phyloP scores from a whole-genome alignment of 2,797 vertebrate species.

The Rhabdomys pumilio region DNA sequence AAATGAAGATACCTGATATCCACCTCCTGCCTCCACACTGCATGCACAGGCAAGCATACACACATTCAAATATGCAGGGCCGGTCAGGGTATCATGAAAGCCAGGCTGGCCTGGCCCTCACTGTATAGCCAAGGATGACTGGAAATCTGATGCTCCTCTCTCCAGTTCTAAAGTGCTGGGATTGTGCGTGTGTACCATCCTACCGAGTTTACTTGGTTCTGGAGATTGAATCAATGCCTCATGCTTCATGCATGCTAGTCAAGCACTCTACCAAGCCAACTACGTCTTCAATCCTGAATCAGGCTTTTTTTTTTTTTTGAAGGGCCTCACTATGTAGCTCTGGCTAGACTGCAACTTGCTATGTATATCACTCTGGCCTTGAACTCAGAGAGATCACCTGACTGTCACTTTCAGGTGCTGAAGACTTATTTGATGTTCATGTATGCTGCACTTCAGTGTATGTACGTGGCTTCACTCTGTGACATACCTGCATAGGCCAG shows the following conservation, averaged over 20 bases:
- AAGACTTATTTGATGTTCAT: neutral
- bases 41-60: neutral
- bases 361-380: neutral
- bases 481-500: neutral
- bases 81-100: neutral
- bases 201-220: neutral
- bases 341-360: neutral
- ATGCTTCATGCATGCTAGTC: neutral
- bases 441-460: neutral
- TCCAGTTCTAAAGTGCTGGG: neutral
- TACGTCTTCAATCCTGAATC: neutral
- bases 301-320: neutral
- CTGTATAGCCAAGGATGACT: neutral
- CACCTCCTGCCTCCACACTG: neutral
- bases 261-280: neutral
- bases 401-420: neutral
- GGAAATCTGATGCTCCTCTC: neutral
- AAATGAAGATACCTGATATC: neutral
- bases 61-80: neutral
- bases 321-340: neutral
- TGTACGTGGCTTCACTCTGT: neutral
- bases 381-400: neutral
- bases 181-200: neutral
- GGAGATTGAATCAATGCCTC: neutral
- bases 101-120: neutral